Evolutionary conservation across 2,113 vertebrate species (phyloP).

Genomic region (Tauraco erythrolophus): DNA sequence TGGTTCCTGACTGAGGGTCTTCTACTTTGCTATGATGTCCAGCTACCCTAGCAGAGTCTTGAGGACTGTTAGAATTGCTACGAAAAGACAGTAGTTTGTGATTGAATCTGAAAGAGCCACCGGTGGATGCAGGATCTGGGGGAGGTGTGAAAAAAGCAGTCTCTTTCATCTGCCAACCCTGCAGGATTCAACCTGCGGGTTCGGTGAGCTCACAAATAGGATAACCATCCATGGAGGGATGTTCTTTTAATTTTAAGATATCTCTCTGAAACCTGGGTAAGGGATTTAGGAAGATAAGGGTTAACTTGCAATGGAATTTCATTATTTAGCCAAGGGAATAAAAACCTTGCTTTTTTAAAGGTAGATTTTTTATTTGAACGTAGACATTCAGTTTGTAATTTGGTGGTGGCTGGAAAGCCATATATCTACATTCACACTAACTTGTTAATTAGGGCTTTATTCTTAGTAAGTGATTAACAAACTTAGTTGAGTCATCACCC

Average conservation of each 20-base stretch:
- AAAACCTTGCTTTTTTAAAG: neutral
- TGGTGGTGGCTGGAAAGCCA: neutral
- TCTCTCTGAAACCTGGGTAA: neutral
- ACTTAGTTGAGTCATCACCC: constrained; percentile 38
- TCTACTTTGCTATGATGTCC: neutral
- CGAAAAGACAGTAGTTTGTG: neutral
- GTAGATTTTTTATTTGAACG: neutral
- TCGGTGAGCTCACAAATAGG: neutral
- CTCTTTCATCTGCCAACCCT: neutral
- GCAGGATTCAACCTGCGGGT: neutral
- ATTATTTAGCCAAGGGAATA: neutral
- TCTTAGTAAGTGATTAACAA: constrained; percentile 14
- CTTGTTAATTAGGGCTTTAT: constrained; percentile 39
- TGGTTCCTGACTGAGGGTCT: neutral
- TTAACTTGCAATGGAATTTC: neutral
- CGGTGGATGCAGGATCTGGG: neutral
- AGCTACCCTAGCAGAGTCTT: neutral
- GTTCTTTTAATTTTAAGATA: neutral
- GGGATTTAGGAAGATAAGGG: neutral
- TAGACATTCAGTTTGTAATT: neutral
- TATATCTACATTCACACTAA: neutral
- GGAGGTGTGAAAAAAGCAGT: neutral
- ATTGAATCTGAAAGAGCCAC: neutral
- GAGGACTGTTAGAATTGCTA: neutral
- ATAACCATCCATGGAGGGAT: neutral